Percentiles rank a stretch among this genome's conserved stretches.
Evolutionary conservation across 2,113 vertebrate species (phyloP).

Genomic region (Hippocampus mohnikei): DNA sequence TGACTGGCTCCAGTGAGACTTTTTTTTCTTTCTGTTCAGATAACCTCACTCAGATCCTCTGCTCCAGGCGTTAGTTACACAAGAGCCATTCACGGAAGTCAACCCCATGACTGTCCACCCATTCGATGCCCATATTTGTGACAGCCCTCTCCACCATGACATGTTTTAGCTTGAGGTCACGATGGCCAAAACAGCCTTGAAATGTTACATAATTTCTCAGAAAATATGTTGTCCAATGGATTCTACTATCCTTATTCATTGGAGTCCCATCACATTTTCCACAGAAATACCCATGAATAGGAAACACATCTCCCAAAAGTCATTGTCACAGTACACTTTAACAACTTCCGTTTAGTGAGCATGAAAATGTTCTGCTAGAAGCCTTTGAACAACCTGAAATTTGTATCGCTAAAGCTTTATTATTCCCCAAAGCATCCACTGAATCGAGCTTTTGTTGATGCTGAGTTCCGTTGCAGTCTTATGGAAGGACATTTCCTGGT

Average conservation of each 20-base stretch:
- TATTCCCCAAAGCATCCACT: not conserved
- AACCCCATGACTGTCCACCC: constrained; percentile 20
- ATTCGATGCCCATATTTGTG: constrained; percentile 9
- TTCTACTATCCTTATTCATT: not conserved
- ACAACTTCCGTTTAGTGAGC: not conserved
- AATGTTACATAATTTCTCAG: not conserved
- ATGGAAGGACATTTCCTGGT: not conserved
- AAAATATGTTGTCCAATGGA: not conserved
- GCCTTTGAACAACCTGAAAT: not conserved
- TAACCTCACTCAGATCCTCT: constrained; percentile 18
- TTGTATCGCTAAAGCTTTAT: not conserved
- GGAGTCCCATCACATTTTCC: not conserved
- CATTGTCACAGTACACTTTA: not conserved
- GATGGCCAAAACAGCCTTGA: not conserved
- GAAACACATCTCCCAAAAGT: not conserved
- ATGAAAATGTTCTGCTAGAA: not conserved
- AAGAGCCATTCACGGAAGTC: constrained; percentile 19
- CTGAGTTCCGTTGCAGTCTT: not conserved
- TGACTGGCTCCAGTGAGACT: constrained; percentile 9
- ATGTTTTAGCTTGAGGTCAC: not conserved
- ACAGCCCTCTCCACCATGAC: not conserved
- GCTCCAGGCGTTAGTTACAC: constrained; percentile 3
- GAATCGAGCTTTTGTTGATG: not conserved
- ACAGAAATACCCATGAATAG: not conserved
- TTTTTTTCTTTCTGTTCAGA: constrained; percentile 26